Conservation (phyloP, 1,140 invertebrate species). For the Sesamia nonagrioides region DNA sequence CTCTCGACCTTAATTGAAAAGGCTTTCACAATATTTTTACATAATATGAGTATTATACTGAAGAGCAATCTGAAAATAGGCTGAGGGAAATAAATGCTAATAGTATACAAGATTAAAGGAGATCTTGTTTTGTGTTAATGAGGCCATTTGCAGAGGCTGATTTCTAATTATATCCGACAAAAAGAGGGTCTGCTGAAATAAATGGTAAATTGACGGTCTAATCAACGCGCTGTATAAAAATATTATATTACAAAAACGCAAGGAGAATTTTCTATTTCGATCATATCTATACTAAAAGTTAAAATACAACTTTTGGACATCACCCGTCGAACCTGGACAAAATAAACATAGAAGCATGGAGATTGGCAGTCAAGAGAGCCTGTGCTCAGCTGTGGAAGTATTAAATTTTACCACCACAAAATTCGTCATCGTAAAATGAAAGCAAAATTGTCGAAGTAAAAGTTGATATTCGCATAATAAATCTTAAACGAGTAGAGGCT, state of each 20-base stretch:
- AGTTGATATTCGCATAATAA: not conserved
- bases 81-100: conserved; percentile 11
- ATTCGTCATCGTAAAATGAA: not conserved
- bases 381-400: too few species aligned
- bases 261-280: too few species aligned
- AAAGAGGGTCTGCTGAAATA: not conserved
- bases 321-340: too few species aligned
- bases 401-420: not conserved
- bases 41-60: conserved; percentile 5
- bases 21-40: not conserved
- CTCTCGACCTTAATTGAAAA: not conserved
- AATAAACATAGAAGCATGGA: too few species aligned
- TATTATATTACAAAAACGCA: too few species aligned
- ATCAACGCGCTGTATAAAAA: not conserved
- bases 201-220: not conserved
- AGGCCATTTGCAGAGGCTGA: not conserved
- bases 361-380: too few species aligned
- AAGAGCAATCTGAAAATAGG: conserved; percentile 20
- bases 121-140: conserved; percentile 29
- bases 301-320: too few species aligned
- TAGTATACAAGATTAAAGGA: conserved; percentile 13
- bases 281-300: too few species aligned
- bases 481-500: conserved; percentile 10
- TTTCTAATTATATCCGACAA: conserved; percentile 7
- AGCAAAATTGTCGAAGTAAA: not conserved